Evolutionary conservation across 2,797 vertebrate species (phyloP).

Genomic region (Cyclopterus lumpus): DNA sequence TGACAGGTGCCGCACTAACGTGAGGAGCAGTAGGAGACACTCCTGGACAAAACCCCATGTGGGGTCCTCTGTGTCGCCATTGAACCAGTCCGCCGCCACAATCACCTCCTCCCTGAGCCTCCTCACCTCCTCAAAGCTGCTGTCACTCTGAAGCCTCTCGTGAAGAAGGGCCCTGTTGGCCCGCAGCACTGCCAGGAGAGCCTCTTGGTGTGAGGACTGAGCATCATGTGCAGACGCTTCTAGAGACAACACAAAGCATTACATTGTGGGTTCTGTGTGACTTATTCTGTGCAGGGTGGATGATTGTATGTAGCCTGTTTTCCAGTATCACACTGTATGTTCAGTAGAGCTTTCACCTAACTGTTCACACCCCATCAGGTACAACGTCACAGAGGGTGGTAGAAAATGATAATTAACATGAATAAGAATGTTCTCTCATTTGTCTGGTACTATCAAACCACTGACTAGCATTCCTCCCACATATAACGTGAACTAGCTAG

Average conservation of each 20-base stretch:
- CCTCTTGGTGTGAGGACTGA: conserved; percentile 74
- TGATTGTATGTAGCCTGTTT: not conserved
- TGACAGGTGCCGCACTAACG: conserved; percentile 82
- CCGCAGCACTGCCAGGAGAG: conserved; percentile 80
- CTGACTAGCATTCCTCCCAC: too few species aligned
- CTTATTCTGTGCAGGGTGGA: too few species aligned
- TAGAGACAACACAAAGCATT: conserved; percentile 51
- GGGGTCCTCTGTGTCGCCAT: conserved; percentile 66
- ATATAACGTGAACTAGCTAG: too few species aligned
- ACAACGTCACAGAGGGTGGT: not conserved
- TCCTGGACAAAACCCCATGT: conserved; percentile 88
- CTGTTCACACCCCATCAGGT: not conserved
- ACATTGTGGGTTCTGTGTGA: not conserved
- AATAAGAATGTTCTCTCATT: not conserved
- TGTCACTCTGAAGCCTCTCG: conserved; percentile 74
- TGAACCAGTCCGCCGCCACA: conserved; percentile 69
- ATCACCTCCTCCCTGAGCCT: conserved; percentile 51
- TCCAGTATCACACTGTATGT: not conserved
- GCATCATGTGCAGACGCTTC: conserved; percentile 65
- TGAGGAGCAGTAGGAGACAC: conserved; percentile 85
- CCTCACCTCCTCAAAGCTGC: conserved; percentile 62
- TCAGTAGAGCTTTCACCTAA: not conserved
- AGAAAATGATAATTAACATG: not conserved
- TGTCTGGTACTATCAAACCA: not conserved
- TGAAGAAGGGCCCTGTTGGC: conserved; percentile 79